Evolutionary conservation across 2,797 vertebrate species (phyloP), one percentile per base, ranked within the genome.

Genomic region (Lophura swinhoii): DNA sequence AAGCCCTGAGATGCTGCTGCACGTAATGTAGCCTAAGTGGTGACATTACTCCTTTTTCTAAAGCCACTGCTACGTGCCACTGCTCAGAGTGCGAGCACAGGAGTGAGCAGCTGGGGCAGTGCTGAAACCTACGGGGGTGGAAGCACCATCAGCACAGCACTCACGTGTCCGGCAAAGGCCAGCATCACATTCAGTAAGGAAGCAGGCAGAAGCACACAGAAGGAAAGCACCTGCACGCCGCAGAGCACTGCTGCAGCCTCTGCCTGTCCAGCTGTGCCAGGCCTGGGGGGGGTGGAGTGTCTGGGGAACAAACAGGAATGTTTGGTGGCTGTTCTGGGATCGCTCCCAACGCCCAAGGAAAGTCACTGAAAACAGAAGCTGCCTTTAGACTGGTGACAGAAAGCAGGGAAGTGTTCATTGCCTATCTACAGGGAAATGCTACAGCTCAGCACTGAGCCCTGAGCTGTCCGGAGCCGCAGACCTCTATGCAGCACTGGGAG

Each of bases 231-330:
- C 31, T 4, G 59, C 55, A 20, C 37, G 1, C 41, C 48, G 13
- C 1, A 2, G 37, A 73, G 77, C 73, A 33, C 2, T 5, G 0
- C 0, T 0, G 67, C 56, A 44, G 39, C 59, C 31, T 12, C 55
- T 2, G 3, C 53, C 0, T 0, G 63, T 33, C 86, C 53, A 48
- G 53, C 86, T 3, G 17, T 1, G 0, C 84, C 4, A 0, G 73
- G 87, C 41, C 15, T 0, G 0, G 21, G n/a, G 29, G 66, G 28
- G 63, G 3, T n/a, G 44, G 39, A 73, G 84, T 44, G 28, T 24
- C n/a, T 0, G 0, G 59, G 58, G 60, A 76, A 71, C 51, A 71
- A 39, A 5, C 0, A 10, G 51, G 63, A 41, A 37, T 7, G 69
- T 73, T 11, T 78, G 53, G 67, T 23, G 59, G 10, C 73, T 33